A percentile compares a stretch with the other conserved stretches of the same genome.
These are phyloP conservation scores for Eristalinus sepulchralis DNA, from an alignment of 2,888 invertebrate genomes.

Conservation along the genomic window DNA sequence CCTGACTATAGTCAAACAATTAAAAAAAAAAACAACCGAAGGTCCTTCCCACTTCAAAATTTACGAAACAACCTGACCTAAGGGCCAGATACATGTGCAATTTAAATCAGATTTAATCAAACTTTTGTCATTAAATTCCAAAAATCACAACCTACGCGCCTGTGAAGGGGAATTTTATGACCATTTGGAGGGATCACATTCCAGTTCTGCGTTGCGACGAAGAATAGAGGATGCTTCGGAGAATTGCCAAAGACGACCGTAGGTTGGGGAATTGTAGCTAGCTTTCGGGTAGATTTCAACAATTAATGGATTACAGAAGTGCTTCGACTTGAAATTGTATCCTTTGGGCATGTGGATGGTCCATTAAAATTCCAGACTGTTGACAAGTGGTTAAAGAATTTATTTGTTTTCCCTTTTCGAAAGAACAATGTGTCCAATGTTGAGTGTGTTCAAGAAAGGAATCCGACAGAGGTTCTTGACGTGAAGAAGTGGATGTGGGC, in stretches of 20 bases:
- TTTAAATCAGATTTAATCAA: constrained; percentile 17
- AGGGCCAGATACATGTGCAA: neutral
- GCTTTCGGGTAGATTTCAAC: neutral
- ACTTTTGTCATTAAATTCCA: constrained; percentile 9
- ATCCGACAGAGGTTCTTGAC: neutral
- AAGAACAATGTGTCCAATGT: neutral
- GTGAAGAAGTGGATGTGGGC: too few relatives aligned
- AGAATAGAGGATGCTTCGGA: neutral
- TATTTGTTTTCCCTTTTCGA: neutral
- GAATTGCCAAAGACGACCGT: neutral
- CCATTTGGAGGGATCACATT: neutral
- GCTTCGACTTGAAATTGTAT: neutral
- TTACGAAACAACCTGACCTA: neutral
- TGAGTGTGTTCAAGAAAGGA: neutral
- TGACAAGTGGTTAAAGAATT: neutral
- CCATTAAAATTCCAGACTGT: neutral
- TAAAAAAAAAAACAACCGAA: neutral
- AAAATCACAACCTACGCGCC: neutral
- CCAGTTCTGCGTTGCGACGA: neutral
- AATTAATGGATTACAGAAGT: neutral
- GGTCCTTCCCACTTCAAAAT: neutral
- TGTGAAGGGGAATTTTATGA: neutral
- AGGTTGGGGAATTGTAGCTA: neutral
- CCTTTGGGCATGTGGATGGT: neutral
- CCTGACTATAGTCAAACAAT: neutral